Evolutionary conservation across 2,113 vertebrate species (phyloP).

Genomic region (Eurystomus gularis): DNA sequence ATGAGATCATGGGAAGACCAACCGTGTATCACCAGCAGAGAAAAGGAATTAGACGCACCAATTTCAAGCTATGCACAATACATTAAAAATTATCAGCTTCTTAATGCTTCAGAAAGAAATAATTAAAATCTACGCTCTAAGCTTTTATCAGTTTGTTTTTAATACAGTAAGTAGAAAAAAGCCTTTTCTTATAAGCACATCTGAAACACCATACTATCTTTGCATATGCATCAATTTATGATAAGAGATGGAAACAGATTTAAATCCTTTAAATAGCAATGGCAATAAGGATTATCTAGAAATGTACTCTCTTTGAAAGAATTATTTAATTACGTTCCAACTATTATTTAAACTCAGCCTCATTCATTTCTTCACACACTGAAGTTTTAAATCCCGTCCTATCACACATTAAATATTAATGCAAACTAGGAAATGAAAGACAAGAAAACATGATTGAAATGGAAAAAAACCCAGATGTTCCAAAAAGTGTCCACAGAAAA

Average conservation of each 20-base stretch:
- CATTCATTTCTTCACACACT: background rate
- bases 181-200: background rate
- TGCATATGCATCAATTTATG: background rate
- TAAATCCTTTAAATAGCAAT: background rate
- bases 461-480: background rate
- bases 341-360: background rate
- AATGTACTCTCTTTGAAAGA: slow-evolving; percentile 14
- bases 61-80: background rate
- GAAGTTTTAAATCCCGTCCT: background rate
- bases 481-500: background rate
- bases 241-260: background rate
- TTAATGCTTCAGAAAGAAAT: background rate
- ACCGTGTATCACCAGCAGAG: background rate
- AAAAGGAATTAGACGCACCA: background rate
- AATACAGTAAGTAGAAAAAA: background rate
- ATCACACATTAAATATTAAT: background rate
- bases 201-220: background rate
- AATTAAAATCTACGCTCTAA: background rate
- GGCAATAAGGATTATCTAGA: slow-evolving; percentile 16
- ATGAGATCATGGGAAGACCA: background rate
- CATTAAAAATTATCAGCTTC: background rate
- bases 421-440: background rate
- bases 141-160: background rate
- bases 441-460: background rate
- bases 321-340: background rate